Conservation (phyloP, 2,888 invertebrate genomes). For the Trilocha varians region DNA sequence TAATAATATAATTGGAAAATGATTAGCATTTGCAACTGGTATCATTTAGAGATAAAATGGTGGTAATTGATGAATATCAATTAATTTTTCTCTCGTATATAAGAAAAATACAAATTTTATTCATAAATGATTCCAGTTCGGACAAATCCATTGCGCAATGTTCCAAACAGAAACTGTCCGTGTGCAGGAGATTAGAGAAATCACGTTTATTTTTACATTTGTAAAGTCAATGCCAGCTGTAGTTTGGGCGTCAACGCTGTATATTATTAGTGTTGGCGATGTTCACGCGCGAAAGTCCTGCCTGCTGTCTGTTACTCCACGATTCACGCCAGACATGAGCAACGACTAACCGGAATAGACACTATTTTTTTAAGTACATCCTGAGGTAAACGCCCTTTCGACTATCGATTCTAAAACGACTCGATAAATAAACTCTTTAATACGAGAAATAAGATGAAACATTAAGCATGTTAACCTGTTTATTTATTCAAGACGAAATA, state of each 20-base stretch:
- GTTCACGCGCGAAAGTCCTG: slow-evolving; percentile 13
- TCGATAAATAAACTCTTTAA: too few species aligned
- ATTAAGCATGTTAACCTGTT: too few species aligned
- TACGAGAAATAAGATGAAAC: too few species aligned
- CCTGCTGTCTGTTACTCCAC: slow-evolving; percentile 1
- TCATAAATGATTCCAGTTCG: slow-evolving; percentile 7
- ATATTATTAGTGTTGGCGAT: slow-evolving; percentile 24
- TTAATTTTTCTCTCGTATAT: too few species aligned
- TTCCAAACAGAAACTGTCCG: slow-evolving; percentile 26
- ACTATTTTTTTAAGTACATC: neutral
- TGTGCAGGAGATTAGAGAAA: slow-evolving; percentile 35
- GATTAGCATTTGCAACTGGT: too few species aligned
- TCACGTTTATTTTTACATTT: slow-evolving; percentile 52
- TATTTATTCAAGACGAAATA: too few species aligned
- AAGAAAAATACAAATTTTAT: too few species aligned
- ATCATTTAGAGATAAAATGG: too few species aligned
- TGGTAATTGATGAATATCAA: too few species aligned
- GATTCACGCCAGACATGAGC: neutral
- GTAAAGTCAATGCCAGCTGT: slow-evolving; percentile 46
- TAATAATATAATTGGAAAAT: too few species aligned
- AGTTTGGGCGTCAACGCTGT: slow-evolving; percentile 26
- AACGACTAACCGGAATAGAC: neutral
- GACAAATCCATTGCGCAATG: slow-evolving; percentile 22
- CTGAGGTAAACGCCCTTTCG: slow-evolving; percentile 1
- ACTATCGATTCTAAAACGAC: too few species aligned